Evolutionary conservation across 2,888 invertebrate genomes (phyloP).

Genomic region (Tipula helvola): DNA sequence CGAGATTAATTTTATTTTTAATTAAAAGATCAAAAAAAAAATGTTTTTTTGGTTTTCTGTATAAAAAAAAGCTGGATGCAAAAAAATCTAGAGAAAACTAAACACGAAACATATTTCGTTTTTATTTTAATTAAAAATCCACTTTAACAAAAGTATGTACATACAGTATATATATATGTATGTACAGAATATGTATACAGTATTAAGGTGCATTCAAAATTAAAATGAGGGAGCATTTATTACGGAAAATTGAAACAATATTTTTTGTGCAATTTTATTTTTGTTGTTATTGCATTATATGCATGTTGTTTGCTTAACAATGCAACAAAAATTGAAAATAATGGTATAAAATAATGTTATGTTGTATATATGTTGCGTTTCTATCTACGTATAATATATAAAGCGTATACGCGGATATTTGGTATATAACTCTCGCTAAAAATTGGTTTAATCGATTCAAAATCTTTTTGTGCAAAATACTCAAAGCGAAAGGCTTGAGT

Average conservation of each 20-base stretch:
- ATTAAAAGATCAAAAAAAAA: neutral
- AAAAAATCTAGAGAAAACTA: neutral
- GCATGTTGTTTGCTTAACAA: slow-evolving; percentile 4
- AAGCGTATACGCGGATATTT: neutral
- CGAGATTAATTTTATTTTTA: slow-evolving; percentile 4
- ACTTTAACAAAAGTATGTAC: neutral
- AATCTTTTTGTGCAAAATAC: neutral
- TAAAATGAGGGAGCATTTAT: slow-evolving; percentile 4
- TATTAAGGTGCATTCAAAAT: neutral
- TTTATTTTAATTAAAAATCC: slow-evolving; percentile 4
- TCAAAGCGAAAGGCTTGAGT: neutral
- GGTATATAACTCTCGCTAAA: neutral
- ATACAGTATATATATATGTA: neutral
- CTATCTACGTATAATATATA: neutral
- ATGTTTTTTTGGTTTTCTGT: neutral
- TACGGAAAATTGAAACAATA: slow-evolving; percentile 4
- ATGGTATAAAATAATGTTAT: neutral
- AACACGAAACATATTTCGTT: slow-evolving; percentile 4
- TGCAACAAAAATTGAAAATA: neutral
- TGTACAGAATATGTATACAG: neutral
- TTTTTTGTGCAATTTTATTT: neutral
- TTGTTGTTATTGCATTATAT: neutral
- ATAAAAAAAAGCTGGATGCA: neutral
- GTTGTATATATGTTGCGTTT: neutral
- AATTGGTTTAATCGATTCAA: neutral